Conservation (phyloP, 2,888 invertebrate genomes). For the Drosophila longiperda region DNA sequence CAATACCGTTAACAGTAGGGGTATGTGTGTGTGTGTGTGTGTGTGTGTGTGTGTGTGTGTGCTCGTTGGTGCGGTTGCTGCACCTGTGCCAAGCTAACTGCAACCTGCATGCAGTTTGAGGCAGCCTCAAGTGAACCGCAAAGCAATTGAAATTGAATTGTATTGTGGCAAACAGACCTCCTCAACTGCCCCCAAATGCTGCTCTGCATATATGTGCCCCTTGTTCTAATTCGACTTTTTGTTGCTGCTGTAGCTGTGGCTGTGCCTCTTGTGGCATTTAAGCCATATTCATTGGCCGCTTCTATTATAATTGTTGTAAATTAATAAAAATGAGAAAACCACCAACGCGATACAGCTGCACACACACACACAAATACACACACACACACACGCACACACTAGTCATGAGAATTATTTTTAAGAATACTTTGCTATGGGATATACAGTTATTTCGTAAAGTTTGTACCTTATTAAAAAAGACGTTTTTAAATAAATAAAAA, state of each 20-base stretch:
- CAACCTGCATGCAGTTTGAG: constrained; percentile 29
- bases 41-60: constrained; percentile 33
- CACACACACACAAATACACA: constrained; percentile 16
- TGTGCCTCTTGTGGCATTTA: constrained; percentile 52
- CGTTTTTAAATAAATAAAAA: not conserved
- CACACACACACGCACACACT: not conserved
- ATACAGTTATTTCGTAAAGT: not conserved
- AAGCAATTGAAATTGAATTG: constrained; percentile 79
- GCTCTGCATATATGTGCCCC: constrained; percentile 52
- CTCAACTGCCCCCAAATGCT: constrained; percentile 13
- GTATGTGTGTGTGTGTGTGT: constrained; percentile 30
- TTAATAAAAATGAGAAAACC: constrained; percentile 68
- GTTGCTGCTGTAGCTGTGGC: constrained; percentile 19
- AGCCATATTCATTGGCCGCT: constrained; percentile 53
- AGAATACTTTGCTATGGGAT: constrained; percentile 24
- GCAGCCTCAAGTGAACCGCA: constrained; percentile 76
- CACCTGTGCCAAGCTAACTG: constrained; percentile 56
- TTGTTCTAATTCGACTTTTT: constrained; percentile 23
- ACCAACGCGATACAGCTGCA: constrained; percentile 29
- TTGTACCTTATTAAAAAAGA: not conserved
- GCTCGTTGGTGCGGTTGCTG: constrained; percentile 48
- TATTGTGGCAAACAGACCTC: constrained; percentile 60
- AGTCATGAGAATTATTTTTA: constrained; percentile 73
- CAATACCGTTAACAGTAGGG: constrained; percentile 72
- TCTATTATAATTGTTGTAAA: constrained; percentile 76